Base-by-base conservation (phyloP, 2,797 vertebrate genomes). In the Hemitrygon akajei region DNA sequence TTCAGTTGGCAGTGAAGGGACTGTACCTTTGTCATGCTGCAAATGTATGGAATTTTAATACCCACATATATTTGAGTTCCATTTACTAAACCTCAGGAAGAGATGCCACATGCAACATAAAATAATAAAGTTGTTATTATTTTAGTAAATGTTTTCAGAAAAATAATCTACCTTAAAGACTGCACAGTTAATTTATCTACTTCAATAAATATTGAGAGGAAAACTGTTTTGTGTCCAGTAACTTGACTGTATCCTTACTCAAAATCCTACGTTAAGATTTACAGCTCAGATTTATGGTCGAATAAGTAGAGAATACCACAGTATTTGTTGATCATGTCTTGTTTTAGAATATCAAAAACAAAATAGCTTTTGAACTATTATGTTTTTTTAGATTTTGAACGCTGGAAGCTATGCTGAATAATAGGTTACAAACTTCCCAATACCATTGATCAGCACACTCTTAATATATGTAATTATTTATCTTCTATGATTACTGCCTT, bases 391-490 rank as follows among this genome's bases (percentile, higher is more conserved):
- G 60, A 69, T 89, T 89, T 66, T 34, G 47, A 86, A 89, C 63
- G 9, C 1, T n/a, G 6, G 84, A 18, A 30, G n/a, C 16, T 66
- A 37, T 89, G 18, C 16, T 37, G 34, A 25, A 69, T 66, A 69
- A 66, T 66, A 58, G 58, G 16, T n/a, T n/a, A n/a, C n/a, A n/a
- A n/a, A n/a, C 18, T 9, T 10, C n/a, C 34, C 58, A 87, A 63
- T 63, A 63, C 58, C 89, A 89, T 89, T 89, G 60, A 89, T 89
- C 60, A 69, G 10, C 86, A 89, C 86, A 66, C 86, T 22, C 86
- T 2, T 47, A 89, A 7, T 69, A 37, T 69, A 14, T 37, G 60
- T 69, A 69, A 63, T 69, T 69, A 69, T 89, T 37, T 60, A 89
- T 89, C n/a, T 37, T 89, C 86, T 10, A 25, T 69, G 63, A 89